Base-by-base conservation (phyloP, 2,797 vertebrate species). In the Poecilia gillii region DNA sequence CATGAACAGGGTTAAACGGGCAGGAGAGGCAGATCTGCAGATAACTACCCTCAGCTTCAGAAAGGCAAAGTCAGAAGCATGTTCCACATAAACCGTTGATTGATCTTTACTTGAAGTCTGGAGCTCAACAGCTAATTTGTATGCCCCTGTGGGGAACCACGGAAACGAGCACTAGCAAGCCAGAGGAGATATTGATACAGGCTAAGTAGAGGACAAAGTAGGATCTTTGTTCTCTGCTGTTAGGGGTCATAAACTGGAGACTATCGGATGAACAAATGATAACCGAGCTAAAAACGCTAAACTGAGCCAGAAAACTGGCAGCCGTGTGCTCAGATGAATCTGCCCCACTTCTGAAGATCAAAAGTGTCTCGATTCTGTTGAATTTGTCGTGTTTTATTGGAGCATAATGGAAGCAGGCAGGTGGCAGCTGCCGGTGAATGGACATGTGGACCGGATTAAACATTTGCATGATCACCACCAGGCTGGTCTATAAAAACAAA, bases 21-120 rank as follows among this genome's bases (percentile, higher is more conserved):
- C 39, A 71, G 41, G 3, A 71, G 14, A 70, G 16, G n/a, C 39
- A n/a, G 39, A 43, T 43, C 23, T 71, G 13, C 5, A 45, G 2
- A 45, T 45, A 2, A 7, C 46, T 28, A 45, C 41, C 25, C 41
- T n/a, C 2, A 45, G 12, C 41, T n/a, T 71, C 25, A 28, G 25
- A 16, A 45, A 28, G 13, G 12, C 41, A 71, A 28, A 16, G 12
- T 71, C 39, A 14, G 41, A 71, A 28, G 2, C 13, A 71, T 13
- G 12, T 28, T 45, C 41, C 68, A 71, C 68, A 45, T 45, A 71
- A 71, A 45, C 68, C 13, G 2, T 45, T 46, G 41, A 71, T 71
- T 71, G 41, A 71, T 71, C 68, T 71, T 71, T 71, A 45, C 68
- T 45, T 45, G 68, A 71, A 45, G 68, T 18, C 25, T 71, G 41